Conservation (phyloP, 2,888 invertebrate species). For the Sarcophaga variegata region DNA sequence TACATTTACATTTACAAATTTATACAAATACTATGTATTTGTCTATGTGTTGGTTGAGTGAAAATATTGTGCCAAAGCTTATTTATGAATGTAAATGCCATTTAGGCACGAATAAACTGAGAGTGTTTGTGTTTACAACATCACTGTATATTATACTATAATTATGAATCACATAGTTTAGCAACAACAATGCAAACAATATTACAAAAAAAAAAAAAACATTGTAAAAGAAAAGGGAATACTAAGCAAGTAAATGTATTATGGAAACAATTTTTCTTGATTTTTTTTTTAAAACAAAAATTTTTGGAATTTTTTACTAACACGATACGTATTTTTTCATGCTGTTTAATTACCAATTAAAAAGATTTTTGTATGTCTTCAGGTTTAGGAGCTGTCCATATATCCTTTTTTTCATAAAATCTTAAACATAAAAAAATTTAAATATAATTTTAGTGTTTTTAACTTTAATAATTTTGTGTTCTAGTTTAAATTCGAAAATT, state of each 20-base stretch:
- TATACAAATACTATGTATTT: constrained; percentile 22
- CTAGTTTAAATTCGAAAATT: no score
- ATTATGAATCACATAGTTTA: constrained; percentile 62
- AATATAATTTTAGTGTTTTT: no score
- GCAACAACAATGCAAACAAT: constrained; percentile 2
- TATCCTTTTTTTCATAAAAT: no score
- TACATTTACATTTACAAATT: neutral
- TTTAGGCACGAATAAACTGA: neutral
- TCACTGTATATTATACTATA: constrained; percentile 46
- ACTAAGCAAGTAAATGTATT: neutral
- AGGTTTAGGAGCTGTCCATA: no score
- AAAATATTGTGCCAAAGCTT: neutral
- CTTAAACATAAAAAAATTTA: no score
- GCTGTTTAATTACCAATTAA: no score
- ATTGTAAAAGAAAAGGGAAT: neutral
- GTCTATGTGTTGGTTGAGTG: constrained; percentile 17
- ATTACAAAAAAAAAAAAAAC: neutral
- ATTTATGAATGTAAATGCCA: constrained; percentile 31
- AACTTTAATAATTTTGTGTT: no score
- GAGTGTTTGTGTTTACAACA: neutral
- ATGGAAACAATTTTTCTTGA: no score
- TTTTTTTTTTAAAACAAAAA: no score
- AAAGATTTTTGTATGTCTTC: no score
- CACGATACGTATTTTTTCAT: no score
- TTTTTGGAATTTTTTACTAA: no score